Conservation (phyloP, 2,113 vertebrate genomes). For the Ursus arctos region DNA sequence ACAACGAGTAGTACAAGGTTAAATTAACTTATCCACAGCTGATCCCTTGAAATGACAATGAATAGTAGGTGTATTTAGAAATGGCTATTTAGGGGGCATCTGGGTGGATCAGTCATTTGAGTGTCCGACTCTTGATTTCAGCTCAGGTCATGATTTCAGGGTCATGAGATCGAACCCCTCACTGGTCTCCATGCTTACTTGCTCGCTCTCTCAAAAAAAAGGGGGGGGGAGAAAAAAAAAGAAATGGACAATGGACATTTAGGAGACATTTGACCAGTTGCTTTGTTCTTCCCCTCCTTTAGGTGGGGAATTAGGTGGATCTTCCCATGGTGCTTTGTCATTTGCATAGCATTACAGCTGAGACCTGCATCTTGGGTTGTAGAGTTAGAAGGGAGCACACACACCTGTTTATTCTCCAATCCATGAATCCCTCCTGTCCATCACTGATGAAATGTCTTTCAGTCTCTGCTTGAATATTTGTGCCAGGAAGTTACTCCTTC, state of each 20-base stretch:
- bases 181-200: background rate
- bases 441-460: background rate
- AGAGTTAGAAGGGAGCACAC: background rate
- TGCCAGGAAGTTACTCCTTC: background rate
- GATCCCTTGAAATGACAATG: background rate
- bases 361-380: background rate
- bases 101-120: background rate
- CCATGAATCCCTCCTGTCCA: background rate
- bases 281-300: background rate
- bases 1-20: background rate
- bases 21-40: background rate
- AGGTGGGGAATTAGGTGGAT: slow-evolving; percentile 49
- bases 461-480: background rate
- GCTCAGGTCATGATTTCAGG: background rate
- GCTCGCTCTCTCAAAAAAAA: too few species aligned
- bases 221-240: background rate
- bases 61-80: background rate
- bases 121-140: background rate
- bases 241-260: background rate
- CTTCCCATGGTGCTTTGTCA: slow-evolving; percentile 41
- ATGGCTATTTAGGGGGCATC: background rate
- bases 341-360: background rate
- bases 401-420: background rate
- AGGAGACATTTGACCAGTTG: background rate
- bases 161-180: background rate